Conservation (phyloP, 2,888 invertebrate genomes). For the Drosophila greeni region DNA sequence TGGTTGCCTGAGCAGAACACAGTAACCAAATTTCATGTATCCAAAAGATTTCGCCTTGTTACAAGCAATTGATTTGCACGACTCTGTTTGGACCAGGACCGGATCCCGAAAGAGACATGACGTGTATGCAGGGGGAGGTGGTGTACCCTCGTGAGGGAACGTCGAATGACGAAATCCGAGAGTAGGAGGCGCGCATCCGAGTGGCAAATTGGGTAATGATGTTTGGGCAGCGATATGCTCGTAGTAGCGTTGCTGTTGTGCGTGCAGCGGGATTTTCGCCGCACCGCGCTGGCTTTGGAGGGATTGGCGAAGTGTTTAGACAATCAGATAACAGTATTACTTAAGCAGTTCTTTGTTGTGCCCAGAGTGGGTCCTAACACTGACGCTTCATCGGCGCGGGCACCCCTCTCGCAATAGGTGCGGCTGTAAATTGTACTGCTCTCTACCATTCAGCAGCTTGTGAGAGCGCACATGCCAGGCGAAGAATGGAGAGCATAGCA, state of each 20-base stretch:
- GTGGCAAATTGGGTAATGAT: constrained; percentile 5
- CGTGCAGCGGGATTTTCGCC: constrained; percentile 7
- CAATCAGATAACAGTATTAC: constrained; percentile 9
- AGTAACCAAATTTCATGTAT: constrained; percentile 65
- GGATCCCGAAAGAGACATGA: not conserved
- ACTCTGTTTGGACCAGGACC: not conserved
- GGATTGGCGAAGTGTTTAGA: not conserved
- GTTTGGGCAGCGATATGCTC: not conserved
- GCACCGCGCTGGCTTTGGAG: not conserved
- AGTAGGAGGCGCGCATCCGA: constrained; percentile 16
- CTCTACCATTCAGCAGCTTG: constrained; percentile 61
- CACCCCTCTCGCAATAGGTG: constrained; percentile 35
- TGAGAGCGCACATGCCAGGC: constrained; percentile 2
- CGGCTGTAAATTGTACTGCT: constrained; percentile 46
- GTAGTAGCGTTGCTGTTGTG: not conserved
- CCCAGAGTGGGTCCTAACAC: not conserved
- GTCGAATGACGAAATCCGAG: not conserved
- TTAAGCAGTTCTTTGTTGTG: constrained; percentile 9
- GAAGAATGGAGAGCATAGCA: not conserved
- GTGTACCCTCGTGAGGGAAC: constrained; percentile 4
- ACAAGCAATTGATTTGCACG: constrained; percentile 62
- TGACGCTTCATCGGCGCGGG: not conserved
- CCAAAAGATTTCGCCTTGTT: constrained; percentile 64
- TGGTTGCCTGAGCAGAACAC: constrained; percentile 47
- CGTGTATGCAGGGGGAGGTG: constrained; percentile 13